A percentile compares a stretch with the other conserved stretches of the same genome.
These are phyloP conservation scores for Protobothrops mucrosquamatus DNA, from an alignment of 2,113 vertebrate genomes.

Conservation along the genomic window DNA sequence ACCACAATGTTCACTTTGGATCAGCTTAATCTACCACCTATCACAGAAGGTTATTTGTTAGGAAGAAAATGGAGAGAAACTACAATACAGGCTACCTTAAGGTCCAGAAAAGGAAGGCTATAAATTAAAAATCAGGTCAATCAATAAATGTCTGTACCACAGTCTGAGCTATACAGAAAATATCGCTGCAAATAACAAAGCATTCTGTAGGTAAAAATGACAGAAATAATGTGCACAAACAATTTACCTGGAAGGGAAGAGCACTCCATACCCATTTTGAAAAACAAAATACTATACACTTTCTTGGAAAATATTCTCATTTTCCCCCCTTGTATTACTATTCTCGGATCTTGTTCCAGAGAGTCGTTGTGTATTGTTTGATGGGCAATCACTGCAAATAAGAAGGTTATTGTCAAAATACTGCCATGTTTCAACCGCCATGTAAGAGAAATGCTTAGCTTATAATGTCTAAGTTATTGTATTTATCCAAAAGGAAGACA, in stretches of 20 bases:
- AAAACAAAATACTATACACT: neutral
- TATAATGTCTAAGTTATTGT: neutral
- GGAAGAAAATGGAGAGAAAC: neutral
- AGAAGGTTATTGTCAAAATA: neutral
- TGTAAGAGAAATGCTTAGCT: neutral
- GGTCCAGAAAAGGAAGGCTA: neutral
- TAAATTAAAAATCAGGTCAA: neutral
- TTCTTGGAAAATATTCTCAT: neutral
- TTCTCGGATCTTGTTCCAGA: neutral
- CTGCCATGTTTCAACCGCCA: neutral
- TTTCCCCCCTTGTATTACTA: neutral
- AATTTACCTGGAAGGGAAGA: neutral
- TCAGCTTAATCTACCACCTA: neutral
- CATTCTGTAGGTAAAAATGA: neutral
- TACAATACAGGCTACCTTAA: neutral
- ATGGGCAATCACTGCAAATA: neutral
- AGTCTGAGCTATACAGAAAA: neutral
- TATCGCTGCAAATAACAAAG: neutral
- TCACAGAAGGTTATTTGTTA: neutral
- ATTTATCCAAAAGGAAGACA: neutral
- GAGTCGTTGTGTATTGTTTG: neutral
- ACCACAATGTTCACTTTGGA: neutral
- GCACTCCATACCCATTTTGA: neutral
- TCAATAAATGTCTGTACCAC: neutral
- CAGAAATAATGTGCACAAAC: neutral